Percentiles rank a stretch among this genome's conserved stretches.
Evolutionary conservation across 2,797 vertebrate species (phyloP).

Genomic region (Lutjanus campechanus): DNA sequence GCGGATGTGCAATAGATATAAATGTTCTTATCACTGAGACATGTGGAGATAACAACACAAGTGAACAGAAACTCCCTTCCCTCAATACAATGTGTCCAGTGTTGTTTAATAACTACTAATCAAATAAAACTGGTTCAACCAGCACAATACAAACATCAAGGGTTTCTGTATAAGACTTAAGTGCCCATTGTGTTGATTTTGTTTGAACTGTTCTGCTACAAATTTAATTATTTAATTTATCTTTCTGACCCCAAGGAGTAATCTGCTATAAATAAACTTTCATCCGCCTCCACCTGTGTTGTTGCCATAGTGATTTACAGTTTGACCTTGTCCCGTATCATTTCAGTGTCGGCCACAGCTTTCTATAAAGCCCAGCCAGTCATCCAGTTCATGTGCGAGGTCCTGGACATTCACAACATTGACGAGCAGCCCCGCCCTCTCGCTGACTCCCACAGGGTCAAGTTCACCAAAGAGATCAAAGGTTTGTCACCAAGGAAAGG

Average conservation of each 20-base stretch:
- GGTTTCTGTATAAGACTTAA: no score
- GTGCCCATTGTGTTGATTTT: not conserved
- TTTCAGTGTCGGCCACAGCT: conserved; percentile 96
- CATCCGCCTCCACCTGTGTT: not conserved
- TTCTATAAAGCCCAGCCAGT: conserved; percentile 99
- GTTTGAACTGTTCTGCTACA: not conserved
- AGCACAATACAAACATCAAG: no score
- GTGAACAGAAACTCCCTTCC: no score
- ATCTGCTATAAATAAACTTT: not conserved
- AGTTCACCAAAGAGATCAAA: conserved; percentile 99
- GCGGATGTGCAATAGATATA: no score
- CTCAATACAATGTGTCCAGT: no score
- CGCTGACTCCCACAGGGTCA: conserved; percentile 98
- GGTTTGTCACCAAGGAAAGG: conserved; percentile 74
- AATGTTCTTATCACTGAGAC: no score
- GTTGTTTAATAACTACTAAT: no score
- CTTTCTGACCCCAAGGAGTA: not conserved
- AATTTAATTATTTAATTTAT: not conserved
- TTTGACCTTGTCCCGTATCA: not conserved
- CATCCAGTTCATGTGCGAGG: conserved; percentile 99
- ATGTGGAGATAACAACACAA: no score
- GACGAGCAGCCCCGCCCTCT: conserved; percentile 97
- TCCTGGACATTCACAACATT: conserved; percentile 99
- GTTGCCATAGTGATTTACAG: not conserved
- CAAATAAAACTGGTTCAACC: no score